Base-by-base conservation (phyloP, 2,888 invertebrate genomes). In the Lydus trimaculatus region DNA sequence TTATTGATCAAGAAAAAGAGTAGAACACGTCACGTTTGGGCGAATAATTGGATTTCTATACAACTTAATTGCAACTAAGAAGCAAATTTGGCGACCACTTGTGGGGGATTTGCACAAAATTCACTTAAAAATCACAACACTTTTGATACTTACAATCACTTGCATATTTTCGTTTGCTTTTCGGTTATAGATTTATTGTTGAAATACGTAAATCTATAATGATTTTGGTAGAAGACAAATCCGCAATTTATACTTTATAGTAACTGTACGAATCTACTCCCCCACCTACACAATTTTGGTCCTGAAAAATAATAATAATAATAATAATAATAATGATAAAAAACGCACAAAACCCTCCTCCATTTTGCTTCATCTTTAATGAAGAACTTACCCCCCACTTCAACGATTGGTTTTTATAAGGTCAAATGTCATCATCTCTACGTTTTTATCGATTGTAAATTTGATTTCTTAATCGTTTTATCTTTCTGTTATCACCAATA, bases 241-340 rank as follows among this genome's bases (percentile, higher is more conserved):
- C 67, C 67, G 61, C 64, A 62, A 70, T 70, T 67, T 70, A 70
- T 70, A 70, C 70, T 63, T 67, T 67, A 61, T 3, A 39, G 64
- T 48, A 63, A 65, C 62, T 64, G 39, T 43, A 67, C 58, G 48
- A 64, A 23, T 48, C 48, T 20, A 11, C 9, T 20, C 63, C 70
- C 64, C 67, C 70, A 65, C 70, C 67, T 48, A 65, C 67, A 61
- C 59, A 65, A 67, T 43, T 17, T 17, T 43, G 70, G 70, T 70
- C 70, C 65, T 64, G 64, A 70, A 48, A 20, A 48, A 48, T 20
- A 3, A 28, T 28, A n/a, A n/a, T n/a, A n/a, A n/a, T n/a, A n/a
- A n/a, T n/a, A n/a, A n/a, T n/a, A n/a, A n/a, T n/a, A n/a, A n/a
- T n/a, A n/a, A n/a, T n/a, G n/a, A 3, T 28, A 28, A 48, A 20